Evolutionary conservation across 2,797 vertebrate genomes (phyloP), one percentile per base, ranked within the genome.

Genomic region (Protosalanx chinensis): DNA sequence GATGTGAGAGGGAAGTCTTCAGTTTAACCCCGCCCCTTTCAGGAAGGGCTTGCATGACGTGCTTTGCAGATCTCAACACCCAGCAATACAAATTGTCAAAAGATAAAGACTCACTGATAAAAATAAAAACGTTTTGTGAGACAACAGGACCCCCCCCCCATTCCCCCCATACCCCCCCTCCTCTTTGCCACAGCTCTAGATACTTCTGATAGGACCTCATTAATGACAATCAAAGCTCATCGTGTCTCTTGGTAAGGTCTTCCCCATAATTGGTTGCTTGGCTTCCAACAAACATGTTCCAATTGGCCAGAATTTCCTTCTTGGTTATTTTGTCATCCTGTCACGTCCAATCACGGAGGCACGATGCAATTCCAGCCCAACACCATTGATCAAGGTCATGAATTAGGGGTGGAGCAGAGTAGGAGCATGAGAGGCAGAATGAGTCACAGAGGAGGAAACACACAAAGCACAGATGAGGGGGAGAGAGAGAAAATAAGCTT

Each of bases 231-330:
- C 90, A 97, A 75, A 97, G 94, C 81, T 97, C 95, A 0, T 97
- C 95, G 0, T 97, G 96, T 72, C 90, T 93, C 75, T 91, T 93
- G 0, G 94, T 97, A 77, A 97, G 88, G 83, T 97, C 95, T 82
- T 97, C 95, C 0, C 96, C 96, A 0, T 96, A 97, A 92, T 97
- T 97, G 79, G 96, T 97, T 1, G 93, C 95, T 79, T 96, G 95
- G 91, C 96, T 97, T 56, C 95, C 96, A 69, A 97, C 95, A 84
- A 97, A 97, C 95, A 97, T 96, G 88, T 95, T 96, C 96, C 95
- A 97, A 85, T 96, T 96, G 72, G 88, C 91, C 85, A 97, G 87
- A 84, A 97, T 94, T 88, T 97, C 96, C 46, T 89, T 85, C 88
- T 95, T 96, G 80, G 94, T 94, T 15, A 97, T 92, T 85, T 91